Evolutionary conservation across 2,113 vertebrate genomes (phyloP).

Genomic region (Pipra filicauda): DNA sequence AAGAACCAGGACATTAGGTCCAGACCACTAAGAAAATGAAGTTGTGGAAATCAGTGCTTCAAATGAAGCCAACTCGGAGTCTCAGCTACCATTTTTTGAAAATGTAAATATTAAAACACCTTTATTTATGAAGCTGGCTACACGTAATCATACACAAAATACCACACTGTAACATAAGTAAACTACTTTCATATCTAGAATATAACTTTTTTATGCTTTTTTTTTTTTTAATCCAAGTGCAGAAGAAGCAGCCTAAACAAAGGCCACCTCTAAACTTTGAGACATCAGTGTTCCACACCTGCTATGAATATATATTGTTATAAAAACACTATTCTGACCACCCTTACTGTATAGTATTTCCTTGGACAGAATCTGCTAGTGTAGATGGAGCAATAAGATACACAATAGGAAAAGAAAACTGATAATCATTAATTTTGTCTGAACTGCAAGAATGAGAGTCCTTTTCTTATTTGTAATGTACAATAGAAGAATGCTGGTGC

Average conservation of each 20-base stretch:
- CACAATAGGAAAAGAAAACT: background rate
- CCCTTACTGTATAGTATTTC: background rate
- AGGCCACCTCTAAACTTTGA: background rate
- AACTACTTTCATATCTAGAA: background rate
- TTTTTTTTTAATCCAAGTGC: background rate
- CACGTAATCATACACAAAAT: background rate
- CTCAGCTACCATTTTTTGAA: background rate
- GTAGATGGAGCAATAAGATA: background rate
- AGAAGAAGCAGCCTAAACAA: background rate
- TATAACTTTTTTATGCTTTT: background rate
- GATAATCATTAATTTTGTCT: background rate
- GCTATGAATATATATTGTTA: background rate
- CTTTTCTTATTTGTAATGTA: background rate
- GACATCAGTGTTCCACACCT: background rate
- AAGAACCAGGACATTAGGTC: background rate
- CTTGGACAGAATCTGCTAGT: background rate
- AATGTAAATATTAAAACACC: background rate
- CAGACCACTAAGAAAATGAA: background rate
- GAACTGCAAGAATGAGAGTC: background rate
- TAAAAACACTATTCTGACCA: background rate
- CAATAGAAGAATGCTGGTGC: background rate
- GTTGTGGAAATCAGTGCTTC: background rate
- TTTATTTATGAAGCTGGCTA: background rate
- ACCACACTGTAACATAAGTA: background rate
- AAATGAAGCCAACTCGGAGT: background rate